Conservation (phyloP, 1,140 invertebrate species). For the Patella vulgata region DNA sequence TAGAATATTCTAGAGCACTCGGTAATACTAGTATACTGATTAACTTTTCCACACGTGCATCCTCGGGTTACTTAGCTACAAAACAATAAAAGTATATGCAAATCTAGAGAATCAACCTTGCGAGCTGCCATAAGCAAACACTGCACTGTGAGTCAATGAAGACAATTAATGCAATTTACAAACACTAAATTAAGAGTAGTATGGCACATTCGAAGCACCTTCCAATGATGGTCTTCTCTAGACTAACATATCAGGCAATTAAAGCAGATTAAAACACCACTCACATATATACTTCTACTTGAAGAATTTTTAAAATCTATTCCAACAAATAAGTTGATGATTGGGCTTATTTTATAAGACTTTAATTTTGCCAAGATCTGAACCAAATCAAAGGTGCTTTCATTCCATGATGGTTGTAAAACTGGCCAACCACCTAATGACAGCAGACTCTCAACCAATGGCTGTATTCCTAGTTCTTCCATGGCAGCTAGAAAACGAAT, state of each 20-base stretch:
- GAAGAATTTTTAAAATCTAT: slow-evolving; percentile 88
- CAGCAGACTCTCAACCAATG: slow-evolving; percentile 71
- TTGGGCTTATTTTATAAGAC: slow-evolving; percentile 75
- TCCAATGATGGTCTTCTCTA: too few relatives aligned
- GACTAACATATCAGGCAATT: too few relatives aligned
- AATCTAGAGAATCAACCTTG: too few relatives aligned
- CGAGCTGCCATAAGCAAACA: neutral
- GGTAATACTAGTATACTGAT: too few relatives aligned
- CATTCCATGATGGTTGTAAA: slow-evolving; percentile 71
- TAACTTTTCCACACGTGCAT: too few relatives aligned
- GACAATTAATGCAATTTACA: too few relatives aligned
- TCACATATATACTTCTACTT: slow-evolving; percentile 81
- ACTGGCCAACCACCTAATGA: slow-evolving; percentile 87
- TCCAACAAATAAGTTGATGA: slow-evolving; percentile 82
- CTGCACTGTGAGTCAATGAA: too few relatives aligned
- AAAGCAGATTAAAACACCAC: too few relatives aligned
- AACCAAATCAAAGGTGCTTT: slow-evolving; percentile 74
- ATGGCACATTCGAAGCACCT: too few relatives aligned
- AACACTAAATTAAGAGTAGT: neutral
- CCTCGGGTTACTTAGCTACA: too few relatives aligned
- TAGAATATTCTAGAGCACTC: too few relatives aligned
- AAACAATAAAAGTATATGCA: too few relatives aligned
- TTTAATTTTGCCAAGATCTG: slow-evolving; percentile 78
- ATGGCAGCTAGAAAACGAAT: slow-evolving; percentile 27
- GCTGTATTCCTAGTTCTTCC: slow-evolving; percentile 12